phyloP scores from a whole-genome alignment of 2,888 invertebrate species.

The Nycteola revayana region DNA sequence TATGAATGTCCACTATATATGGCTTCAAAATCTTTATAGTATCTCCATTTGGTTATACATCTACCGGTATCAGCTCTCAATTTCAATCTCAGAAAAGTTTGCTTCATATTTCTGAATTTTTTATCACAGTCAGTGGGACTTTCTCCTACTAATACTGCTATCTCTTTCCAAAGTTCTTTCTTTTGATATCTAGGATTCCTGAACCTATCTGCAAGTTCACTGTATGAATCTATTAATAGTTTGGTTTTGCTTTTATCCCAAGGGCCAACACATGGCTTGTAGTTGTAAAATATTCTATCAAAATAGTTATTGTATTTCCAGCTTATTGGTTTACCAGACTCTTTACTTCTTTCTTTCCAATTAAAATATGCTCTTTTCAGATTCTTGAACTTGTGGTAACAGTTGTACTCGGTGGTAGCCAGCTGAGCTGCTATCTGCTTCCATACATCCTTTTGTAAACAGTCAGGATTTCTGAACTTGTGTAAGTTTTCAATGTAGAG shows the following conservation, averaged over 20 bases:
- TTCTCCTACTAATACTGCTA: slow-evolving; percentile 55
- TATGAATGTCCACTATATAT: slow-evolving; percentile 43
- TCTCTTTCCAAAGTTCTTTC: slow-evolving; percentile 69
- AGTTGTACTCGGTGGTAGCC: slow-evolving; percentile 64
- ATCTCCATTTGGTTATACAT: slow-evolving; percentile 62
- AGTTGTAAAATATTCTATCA: slow-evolving; percentile 67
- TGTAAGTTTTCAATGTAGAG: slow-evolving; percentile 65
- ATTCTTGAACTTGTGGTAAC: slow-evolving; percentile 73
- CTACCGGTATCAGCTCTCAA: slow-evolving; percentile 49
- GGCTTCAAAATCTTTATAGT: slow-evolving; percentile 64
- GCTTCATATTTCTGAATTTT: slow-evolving; percentile 71
- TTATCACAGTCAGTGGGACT: slow-evolving; percentile 59
- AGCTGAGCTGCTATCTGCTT: slow-evolving; percentile 61
- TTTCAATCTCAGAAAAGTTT: slow-evolving; percentile 64
- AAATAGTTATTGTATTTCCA: slow-evolving; percentile 71
- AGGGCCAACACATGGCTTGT: slow-evolving; percentile 50
- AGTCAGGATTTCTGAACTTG: slow-evolving; percentile 54
- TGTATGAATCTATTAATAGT: slow-evolving; percentile 56
- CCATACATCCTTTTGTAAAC: slow-evolving; percentile 70
- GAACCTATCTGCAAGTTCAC: slow-evolving; percentile 62
- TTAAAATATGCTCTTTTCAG: slow-evolving; percentile 67
- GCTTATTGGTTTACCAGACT: slow-evolving; percentile 57
- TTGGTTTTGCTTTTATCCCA: slow-evolving; percentile 64
- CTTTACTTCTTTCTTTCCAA: slow-evolving; percentile 54
- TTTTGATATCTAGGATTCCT: slow-evolving; percentile 63